Percentiles rank a stretch among this genome's conserved stretches.
These are phyloP conservation scores for Menidia beryllina DNA, from an alignment of 2,113 vertebrate genomes.

Conservation along the genomic window DNA sequence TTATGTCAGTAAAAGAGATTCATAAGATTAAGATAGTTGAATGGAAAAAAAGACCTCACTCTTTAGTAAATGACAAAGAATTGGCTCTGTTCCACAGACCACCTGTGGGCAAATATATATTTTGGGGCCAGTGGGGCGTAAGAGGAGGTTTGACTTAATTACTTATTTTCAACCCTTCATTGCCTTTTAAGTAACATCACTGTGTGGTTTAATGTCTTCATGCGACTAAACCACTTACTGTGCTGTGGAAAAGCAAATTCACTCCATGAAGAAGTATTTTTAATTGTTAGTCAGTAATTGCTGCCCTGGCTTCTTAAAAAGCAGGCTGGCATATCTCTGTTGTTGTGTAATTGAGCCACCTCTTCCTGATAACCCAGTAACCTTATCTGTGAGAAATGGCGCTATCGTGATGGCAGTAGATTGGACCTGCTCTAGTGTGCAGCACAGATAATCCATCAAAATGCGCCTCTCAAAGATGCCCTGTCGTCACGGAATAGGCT, in stretches of 20 bases:
- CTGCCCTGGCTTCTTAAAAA: constrained; percentile 12
- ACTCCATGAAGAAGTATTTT: too few species aligned
- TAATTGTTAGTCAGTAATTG: constrained; percentile 49
- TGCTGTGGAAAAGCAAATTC: too few species aligned
- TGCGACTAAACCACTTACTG: constrained; percentile 15
- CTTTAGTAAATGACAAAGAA: too few species aligned
- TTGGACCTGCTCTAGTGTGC: constrained; percentile 17
- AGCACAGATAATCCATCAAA: constrained; percentile 1
- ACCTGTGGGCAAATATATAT: constrained; percentile 26
- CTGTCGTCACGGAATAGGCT: constrained; percentile 9
- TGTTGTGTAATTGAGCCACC: constrained; percentile 43
- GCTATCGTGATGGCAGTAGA: constrained; percentile 28
- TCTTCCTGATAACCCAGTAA: constrained; percentile 56
- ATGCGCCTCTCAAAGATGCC: constrained; percentile 12
- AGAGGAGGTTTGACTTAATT: constrained; percentile 6
- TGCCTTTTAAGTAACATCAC: constrained; percentile 14
- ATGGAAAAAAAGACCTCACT: too few species aligned
- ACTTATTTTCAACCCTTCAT: too few species aligned
- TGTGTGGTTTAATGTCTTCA: constrained; percentile 17
- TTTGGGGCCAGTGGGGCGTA: constrained; percentile 5
- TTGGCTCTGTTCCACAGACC: not conserved
- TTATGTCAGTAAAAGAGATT: too few species aligned
- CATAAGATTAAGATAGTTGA: too few species aligned
- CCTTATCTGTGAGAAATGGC: constrained; percentile 44
- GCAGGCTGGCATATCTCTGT: constrained; percentile 25